phyloP scores from a whole-genome alignment of 2,797 vertebrate species.

The Acanthornis magna region DNA sequence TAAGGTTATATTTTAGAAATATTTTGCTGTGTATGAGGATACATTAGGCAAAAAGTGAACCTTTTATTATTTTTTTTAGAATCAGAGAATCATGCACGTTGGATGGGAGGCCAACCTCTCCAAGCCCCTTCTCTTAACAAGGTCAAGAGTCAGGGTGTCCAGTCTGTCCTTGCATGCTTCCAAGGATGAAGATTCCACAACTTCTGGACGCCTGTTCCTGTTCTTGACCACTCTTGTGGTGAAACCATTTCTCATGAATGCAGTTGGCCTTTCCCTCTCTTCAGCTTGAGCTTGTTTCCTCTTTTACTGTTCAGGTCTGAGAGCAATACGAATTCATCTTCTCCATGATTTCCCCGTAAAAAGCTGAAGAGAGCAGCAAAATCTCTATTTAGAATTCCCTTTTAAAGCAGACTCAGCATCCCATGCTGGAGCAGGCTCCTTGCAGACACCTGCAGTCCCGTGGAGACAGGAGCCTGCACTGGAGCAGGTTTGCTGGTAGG shows the following conservation, averaged over 20 bases:
- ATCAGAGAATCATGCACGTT: background rate
- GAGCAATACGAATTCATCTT: background rate
- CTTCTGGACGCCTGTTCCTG: background rate
- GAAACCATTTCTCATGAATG: background rate
- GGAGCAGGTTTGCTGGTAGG: background rate
- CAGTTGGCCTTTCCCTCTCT: background rate
- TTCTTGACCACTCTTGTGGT: background rate
- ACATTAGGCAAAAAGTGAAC: background rate
- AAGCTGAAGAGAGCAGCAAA: background rate
- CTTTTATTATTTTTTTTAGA: background rate
- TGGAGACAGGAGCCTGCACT: background rate
- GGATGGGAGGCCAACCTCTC: background rate
- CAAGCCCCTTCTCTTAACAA: background rate
- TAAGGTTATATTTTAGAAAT: background rate
- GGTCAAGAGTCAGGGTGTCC: background rate
- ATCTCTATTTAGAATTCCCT: background rate
- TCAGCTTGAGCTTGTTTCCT: background rate
- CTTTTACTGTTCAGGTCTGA: background rate
- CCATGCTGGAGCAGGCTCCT: background rate
- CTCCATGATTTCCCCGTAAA: background rate
- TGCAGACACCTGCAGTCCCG: background rate
- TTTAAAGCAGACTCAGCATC: background rate
- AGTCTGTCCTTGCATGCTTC: background rate
- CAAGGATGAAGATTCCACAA: background rate
- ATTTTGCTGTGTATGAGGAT: background rate